Percentiles rank a stretch among this genome's conserved stretches.
Evolutionary conservation across 2,888 invertebrate species (phyloP).

Genomic region (Exocentrus adspersus): DNA sequence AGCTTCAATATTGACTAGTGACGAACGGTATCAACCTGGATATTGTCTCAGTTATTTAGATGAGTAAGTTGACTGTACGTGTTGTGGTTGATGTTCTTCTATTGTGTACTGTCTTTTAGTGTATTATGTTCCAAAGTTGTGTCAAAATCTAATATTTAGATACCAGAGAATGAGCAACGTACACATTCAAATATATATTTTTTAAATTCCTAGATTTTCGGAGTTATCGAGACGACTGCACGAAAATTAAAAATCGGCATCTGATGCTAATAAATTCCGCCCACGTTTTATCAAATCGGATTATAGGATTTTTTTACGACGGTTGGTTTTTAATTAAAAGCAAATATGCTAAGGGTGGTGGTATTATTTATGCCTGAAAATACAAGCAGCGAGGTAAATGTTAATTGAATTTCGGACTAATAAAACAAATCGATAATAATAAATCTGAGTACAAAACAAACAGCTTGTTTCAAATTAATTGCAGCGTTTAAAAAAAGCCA

Average conservation of each 20-base stretch:
- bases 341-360: slow-evolving; percentile 23
- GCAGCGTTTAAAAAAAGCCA: slow-evolving; percentile 33
- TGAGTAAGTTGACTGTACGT: slow-evolving; percentile 51
- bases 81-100: slow-evolving; percentile 41
- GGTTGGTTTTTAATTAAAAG: slow-evolving; percentile 35
- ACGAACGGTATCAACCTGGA: slow-evolving; percentile 41
- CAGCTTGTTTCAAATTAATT: slow-evolving; percentile 34
- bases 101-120: neutral
- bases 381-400: slow-evolving; percentile 32
- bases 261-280: slow-evolving; percentile 2
- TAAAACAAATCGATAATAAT: slow-evolving; percentile 43
- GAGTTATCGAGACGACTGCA: neutral
- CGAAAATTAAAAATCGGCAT: neutral
- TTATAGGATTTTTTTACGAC: slow-evolving; percentile 32
- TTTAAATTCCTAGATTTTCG: neutral
- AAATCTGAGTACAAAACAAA: slow-evolving; percentile 41
- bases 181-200: no score
- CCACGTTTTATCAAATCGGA: slow-evolving; percentile 24
- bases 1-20: slow-evolving; percentile 44
- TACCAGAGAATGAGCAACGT: no score
- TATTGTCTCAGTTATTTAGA: slow-evolving; percentile 45
- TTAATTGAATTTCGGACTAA: slow-evolving; percentile 38
- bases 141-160: no score
- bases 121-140: neutral
- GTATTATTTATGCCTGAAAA: slow-evolving; percentile 37